Percentiles rank a stretch among this genome's conserved stretches.
Evolutionary conservation across 2,797 vertebrate genomes (phyloP).

Genomic region (Galago senegalensis): DNA sequence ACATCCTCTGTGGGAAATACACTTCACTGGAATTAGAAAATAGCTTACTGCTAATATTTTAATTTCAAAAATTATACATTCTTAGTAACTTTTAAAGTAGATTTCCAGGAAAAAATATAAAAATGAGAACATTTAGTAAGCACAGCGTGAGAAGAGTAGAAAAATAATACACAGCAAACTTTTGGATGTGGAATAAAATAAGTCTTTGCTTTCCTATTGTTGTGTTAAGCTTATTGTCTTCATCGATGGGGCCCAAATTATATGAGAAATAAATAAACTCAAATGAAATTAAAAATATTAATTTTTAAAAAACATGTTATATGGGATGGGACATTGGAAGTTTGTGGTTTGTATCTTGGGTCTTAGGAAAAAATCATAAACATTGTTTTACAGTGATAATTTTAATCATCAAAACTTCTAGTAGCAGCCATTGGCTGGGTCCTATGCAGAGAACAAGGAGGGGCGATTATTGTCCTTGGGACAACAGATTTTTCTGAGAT

Average conservation of each 20-base stretch:
- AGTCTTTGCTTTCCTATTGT: neutral
- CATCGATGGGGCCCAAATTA: neutral
- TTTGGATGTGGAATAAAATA: neutral
- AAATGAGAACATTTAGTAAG: slow-evolving; percentile 30
- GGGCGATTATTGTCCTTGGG: neutral
- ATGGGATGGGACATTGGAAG: neutral
- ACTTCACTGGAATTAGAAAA: neutral
- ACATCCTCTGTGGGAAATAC: neutral
- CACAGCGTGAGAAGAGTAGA: neutral
- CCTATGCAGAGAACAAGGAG: neutral
- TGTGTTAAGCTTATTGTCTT: neutral
- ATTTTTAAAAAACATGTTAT: neutral
- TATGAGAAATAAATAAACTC: neutral
- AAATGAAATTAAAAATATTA: slow-evolving; percentile 43
- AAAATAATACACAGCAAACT: neutral
- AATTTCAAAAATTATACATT: neutral
- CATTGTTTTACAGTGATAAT: slow-evolving; percentile 7
- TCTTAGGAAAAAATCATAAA: neutral
- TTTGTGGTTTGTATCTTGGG: neutral
- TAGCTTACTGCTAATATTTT: slow-evolving; percentile 6
- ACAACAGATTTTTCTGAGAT: neutral
- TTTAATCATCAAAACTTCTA: neutral
- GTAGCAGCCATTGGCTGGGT: neutral
- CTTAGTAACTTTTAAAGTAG: neutral
- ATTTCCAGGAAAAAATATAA: neutral